phyloP scores from a whole-genome alignment of 2,113 vertebrate genomes.

The Mustelus asterias region DNA sequence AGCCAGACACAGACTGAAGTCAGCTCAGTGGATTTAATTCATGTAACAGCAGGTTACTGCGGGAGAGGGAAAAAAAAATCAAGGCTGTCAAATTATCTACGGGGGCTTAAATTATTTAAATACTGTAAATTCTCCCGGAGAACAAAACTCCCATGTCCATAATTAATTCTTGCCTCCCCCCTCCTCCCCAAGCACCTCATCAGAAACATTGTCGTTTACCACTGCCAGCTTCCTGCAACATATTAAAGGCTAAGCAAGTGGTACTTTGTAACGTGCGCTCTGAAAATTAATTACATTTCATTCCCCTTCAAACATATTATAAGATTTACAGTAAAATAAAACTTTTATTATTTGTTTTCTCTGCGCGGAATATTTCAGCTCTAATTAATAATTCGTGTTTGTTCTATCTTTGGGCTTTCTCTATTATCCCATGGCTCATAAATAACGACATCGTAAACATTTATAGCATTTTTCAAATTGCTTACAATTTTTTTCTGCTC shows the following conservation, averaged over 20 bases:
- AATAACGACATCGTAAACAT: conserved; percentile 32
- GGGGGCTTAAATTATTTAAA: conserved; percentile 99
- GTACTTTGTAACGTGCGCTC: conserved; percentile 15
- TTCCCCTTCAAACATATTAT: conserved; percentile 45
- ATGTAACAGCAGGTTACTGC: conserved; percentile 80
- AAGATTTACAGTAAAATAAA: conserved; percentile 60
- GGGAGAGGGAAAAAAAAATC: conserved; percentile 74
- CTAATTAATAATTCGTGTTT: conserved; percentile 61
- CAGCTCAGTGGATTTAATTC: conserved; percentile 75
- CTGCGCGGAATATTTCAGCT: conserved; percentile 53
- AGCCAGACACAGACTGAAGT: conserved; percentile 63
- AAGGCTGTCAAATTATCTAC: conserved; percentile 87
- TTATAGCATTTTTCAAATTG: conserved; percentile 22
- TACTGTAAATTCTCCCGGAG: conserved; percentile 87
- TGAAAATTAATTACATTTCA: conserved; percentile 31
- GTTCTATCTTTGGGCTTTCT: conserved; percentile 5
- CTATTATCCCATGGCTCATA: conserved; percentile 29
- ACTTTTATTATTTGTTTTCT: conserved; percentile 44
- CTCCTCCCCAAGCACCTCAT: conserved; percentile 74
- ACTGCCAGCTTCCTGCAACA: conserved; percentile 65
- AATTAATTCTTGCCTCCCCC: conserved; percentile 81
- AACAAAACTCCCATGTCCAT: conserved; percentile 75
- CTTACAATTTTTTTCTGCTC: conserved; percentile 19
- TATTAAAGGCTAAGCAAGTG: conserved; percentile 62
- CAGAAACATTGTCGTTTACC: conserved; percentile 87